Base-by-base conservation (phyloP, 2,113 vertebrate genomes). In the Syngnathus typhle region DNA sequence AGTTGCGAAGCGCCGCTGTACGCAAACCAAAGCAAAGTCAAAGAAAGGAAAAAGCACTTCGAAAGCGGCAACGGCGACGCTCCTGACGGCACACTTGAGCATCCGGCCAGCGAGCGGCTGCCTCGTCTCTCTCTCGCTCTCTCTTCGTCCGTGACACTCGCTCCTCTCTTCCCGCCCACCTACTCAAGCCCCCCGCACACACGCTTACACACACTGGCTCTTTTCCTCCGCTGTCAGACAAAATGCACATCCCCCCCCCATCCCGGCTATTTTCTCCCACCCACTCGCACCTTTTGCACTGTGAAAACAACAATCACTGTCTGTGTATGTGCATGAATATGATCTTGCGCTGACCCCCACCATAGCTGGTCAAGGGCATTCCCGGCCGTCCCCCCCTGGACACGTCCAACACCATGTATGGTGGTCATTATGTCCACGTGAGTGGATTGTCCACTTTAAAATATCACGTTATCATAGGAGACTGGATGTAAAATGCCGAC, bases 131-230 rank as follows among this genome's bases (percentile, higher is more conserved):
- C 73, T 75, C 73, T 67, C 70, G 76, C 68, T 67, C 65, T 85
- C 78, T 88, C 80, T 84, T 87, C 75, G 65, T 81, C 82, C 69
- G 74, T 82, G 78, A 85, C 82, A 88, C 81, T 82, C 78, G 62
- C 80, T 81, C 73, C 75, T 83, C 82, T 88, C 76, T 85, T 85
- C 80, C 76, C 84, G 61, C 75, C 73, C 81, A 84, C 88, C 84
- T 83, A 77, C 84, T 83, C 82, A 77, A 83, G 74, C 77, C 78
- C 82, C 41, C 85, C 81, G 82, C 80, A 79, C 76, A 68, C 73
- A 68, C 67, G 43, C 38, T 23, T 52, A 52, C 64, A 63, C 67
- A 64, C 64, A 61, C 78, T 47, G 44, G 71, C 68, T 74, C 68
- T 67, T 56, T 32, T 80, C 74, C 61, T 70, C 74, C 27, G 46